Base-by-base conservation (phyloP, 2,888 invertebrate genomes). In the Colletes collaris region DNA sequence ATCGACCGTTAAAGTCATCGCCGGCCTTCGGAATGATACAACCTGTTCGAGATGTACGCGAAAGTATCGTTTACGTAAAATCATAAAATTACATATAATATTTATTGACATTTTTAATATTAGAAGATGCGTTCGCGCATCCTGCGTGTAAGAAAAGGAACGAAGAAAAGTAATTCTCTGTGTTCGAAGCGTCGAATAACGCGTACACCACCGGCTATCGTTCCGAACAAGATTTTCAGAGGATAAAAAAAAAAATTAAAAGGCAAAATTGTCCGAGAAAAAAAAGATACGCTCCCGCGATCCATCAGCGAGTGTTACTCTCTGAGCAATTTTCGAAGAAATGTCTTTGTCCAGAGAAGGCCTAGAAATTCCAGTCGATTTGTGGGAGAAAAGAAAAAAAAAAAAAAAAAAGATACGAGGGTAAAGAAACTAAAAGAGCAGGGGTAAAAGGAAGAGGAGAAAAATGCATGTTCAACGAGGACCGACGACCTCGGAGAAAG, bases 331-430 rank as follows among this genome's bases (percentile, higher is more conserved):
- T 81, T 81, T 80, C 79, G 67, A 66, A 79, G 69, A 82, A 84
- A 62, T 68, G 80, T 75, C 65, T 83, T 86, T 79, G 60, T 79
- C 74, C 65, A 86, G 86, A 86, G 81, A 84, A 83, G 76, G 76
- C 56, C 66, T 74, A 78, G 70, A 73, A 75, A 70, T 63, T 69
- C 68, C 74, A 84, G 62, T 78, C 67, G 44, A 79, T 83, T 77
- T 44, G 27, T 37, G 11, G 40, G 52, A 65, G 62, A 70, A 71
- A 71, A 11, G 13, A 64, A 66, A 59, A 52, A 71, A 69, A 49
- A 76, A 67, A 56, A 19, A 58, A 19, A 11, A 16, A 46, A 53
- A 16, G n/a, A 13, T 49, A 13, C 63, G 56, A 35, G 53, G 35
- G 5, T 37, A 56, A 60, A 64, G 6, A 16, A 44, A 76, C 46